Conservation (phyloP, 2,888 invertebrate species). For the Deilephila porcellus region DNA sequence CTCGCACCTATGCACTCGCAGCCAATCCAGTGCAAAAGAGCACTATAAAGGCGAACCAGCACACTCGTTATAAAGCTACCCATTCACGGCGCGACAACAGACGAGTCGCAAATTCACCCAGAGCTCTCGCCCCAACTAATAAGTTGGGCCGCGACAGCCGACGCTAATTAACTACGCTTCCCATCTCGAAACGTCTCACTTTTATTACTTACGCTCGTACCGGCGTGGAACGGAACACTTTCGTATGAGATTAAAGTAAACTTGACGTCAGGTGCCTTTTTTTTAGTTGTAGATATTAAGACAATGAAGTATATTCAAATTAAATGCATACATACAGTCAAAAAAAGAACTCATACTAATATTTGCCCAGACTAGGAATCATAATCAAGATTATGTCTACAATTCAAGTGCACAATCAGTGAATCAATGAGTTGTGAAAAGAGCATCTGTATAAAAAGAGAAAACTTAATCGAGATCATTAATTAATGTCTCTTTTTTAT, state of each 20-base stretch:
- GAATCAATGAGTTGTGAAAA: no score
- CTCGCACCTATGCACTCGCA: background rate
- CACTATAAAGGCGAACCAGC: background rate
- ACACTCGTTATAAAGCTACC: conserved; percentile 7
- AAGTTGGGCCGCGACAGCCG: background rate
- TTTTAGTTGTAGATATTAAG: no score
- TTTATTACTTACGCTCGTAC: background rate
- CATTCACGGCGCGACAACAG: background rate
- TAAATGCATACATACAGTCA: no score
- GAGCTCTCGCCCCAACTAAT: background rate
- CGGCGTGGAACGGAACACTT: background rate
- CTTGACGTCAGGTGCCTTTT: background rate
- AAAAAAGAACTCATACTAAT: no score
- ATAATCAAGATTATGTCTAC: no score
- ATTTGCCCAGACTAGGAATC: no score
- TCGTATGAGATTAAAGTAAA: background rate
- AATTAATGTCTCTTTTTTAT: no score
- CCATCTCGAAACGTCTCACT: background rate
- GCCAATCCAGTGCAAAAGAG: background rate
- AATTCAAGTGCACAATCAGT: no score
- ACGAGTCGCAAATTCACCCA: background rate
- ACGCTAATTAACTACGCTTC: conserved; percentile 9
- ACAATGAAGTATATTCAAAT: no score
- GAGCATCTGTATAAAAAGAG: no score
- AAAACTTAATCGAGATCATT: no score